Evolutionary conservation across 2,888 invertebrate species (phyloP).

Genomic region (Zhengitettix transpicula): DNA sequence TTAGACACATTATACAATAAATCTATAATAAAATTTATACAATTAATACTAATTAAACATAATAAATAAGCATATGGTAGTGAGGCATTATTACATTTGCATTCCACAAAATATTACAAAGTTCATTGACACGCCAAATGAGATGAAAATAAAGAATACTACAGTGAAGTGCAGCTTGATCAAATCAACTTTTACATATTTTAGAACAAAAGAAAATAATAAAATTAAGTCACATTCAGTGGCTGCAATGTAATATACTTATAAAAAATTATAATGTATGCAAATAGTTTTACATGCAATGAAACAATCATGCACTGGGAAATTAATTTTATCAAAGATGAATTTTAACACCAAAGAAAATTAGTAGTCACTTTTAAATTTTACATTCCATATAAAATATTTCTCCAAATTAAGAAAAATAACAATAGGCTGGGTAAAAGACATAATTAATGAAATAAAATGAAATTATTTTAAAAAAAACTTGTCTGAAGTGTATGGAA

Average conservation of each 20-base stretch:
- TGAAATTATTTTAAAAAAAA: too few relatives aligned
- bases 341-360: too few relatives aligned
- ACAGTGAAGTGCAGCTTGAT: background rate
- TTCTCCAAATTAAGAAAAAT: too few relatives aligned
- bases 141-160: background rate
- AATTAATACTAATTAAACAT: background rate
- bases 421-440: too few relatives aligned
- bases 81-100: background rate
- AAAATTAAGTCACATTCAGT: background rate
- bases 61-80: background rate
- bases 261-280: background rate
- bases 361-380: too few relatives aligned
- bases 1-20: slow-evolving; percentile 3
- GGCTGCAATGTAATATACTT: background rate
- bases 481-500: too few relatives aligned
- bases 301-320: background rate
- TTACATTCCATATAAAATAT: too few relatives aligned
- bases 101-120: background rate
- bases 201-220: too few relatives aligned
- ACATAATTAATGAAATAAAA: too few relatives aligned
- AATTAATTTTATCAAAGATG: too few relatives aligned
- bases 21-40: background rate
- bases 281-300: too few relatives aligned
- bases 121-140: background rate
- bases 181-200: background rate